Evolutionary conservation across 1,140 invertebrate species (phyloP), one percentile per base, ranked within the genome.

Genomic region (Drosophila watanabei): DNA sequence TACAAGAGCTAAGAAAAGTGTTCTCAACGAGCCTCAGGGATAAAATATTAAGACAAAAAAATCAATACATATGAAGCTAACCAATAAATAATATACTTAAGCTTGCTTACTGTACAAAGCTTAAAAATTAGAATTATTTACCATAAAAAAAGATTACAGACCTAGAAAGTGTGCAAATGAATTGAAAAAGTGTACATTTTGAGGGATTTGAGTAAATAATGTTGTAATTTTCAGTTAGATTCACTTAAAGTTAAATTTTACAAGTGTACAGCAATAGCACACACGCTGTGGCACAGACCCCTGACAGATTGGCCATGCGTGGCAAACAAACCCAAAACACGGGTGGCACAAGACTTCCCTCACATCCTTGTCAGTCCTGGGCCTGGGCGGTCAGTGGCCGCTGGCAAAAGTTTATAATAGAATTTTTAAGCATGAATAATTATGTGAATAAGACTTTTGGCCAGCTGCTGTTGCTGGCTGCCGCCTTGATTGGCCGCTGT

Each of bases 381-480:
- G 28, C 32, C 14, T 5, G 7, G 59, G 43, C 52, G 72, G 69
- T 62, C 66, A 57, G 63, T 71, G 71, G 52, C 66, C 61, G 41
- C 48, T 37, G 68, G 59, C 45, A 58, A 81, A 88, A 89, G 78
- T 89, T 89, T 76, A 63, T 89, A 82, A 89, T 88, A 88, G 69
- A 88, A 88, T 88, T 88, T 88, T 77, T 66, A 78, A 71, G 77
- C 84, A 89, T 88, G 73, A 88, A 88, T 88, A 88, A 88, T 88
- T 88, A 88, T 88, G 72, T 77, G 64, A 68, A 80, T 60, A 51
- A 77, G 78, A 69, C 49, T 65, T 59, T 80, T 39, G 18, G 60
- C 72, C 78, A 77, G 18, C 51, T 45, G 18, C 33, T 75, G 51
- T 48, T 54, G 16, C 51, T 45, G 18, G 24, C 35, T 51, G 13